These are phyloP conservation scores for Lanius ludovicianus DNA, from an alignment of 2,113 vertebrate species.

Conservation along the genomic window DNA sequence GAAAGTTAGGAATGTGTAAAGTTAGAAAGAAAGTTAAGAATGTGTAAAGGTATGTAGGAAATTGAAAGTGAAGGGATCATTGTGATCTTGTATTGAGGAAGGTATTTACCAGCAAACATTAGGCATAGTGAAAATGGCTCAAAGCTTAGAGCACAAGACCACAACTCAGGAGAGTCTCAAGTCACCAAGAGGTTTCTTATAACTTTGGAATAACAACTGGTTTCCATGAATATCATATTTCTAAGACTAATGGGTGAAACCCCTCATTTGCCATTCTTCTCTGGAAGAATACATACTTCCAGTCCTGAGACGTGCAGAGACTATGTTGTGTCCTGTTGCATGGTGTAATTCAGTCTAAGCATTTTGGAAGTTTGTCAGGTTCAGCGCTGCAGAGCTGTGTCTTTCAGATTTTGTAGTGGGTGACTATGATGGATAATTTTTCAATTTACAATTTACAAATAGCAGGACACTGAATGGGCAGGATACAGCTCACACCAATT, in stretches of 20 bases:
- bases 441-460: neutral
- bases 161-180: neutral
- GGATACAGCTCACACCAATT: neutral
- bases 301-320: neutral
- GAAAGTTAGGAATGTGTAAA: neutral
- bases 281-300: neutral
- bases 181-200: neutral
- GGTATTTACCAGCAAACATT: neutral
- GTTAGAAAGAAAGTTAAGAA: neutral
- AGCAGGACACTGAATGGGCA: neutral
- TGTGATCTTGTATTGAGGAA: neutral
- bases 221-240: neutral
- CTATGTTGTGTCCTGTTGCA: fast-evolving
- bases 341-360: neutral
- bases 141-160: neutral
- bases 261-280: neutral
- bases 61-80: neutral
- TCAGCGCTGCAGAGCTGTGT: neutral
- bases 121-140: neutral
- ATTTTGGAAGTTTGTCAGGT: neutral
- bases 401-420: neutral
- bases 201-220: neutral
- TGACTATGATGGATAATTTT: neutral
- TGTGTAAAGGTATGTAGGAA: neutral
- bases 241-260: neutral